Base-by-base conservation (phyloP, 1,140 invertebrate genomes). In the Drosophila oshimai region DNA sequence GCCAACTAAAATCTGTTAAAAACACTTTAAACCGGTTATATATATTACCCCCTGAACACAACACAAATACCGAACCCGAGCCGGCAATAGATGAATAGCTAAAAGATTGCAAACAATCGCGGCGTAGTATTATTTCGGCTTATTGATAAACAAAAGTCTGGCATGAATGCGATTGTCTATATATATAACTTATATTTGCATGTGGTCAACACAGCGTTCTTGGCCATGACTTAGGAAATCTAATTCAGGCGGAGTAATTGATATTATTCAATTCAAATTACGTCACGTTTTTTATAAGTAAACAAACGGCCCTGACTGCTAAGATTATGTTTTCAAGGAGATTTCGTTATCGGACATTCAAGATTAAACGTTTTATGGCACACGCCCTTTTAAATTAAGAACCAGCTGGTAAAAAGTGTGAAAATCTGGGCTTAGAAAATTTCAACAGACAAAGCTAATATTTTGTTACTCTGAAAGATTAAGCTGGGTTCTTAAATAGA, bases 111-210 rank as follows among this genome's bases (percentile, higher is more conserved):
- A 68, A 45, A 45, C 47, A 42, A 5, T 12, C 37, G n/a, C 55
- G 37, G 15, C 65, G 31, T 34, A 39, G 33, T 61, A 61, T 71
- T 72, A 60, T 50, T 49, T 44, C 13, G 54, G 45, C 26, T 71
- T 71, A 72, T 72, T 72, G 67, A 70, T 72, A 72, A 72, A 71
- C 68, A 50, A 71, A 44, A 58, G 39, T 6, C 33, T 31, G 24
- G 10, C 53, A 20, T 18, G 24, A 36, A 24, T 12, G 18, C 6
- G 28, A 15, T 45, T n/a, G 15, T 18, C 17, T 17, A 47, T 29
- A 24, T 45, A 10, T 17, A 18, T 18, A 17, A n/a, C 17, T 10
- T 20, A 9, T 39, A 54, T 33, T 44, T 26, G 53, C 37, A 7
- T 62, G 37, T 20, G 12, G 3, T n/a, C 1, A 24, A 28, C 33